Conservation (phyloP, 2,113 vertebrate species). For the Athene noctua region DNA sequence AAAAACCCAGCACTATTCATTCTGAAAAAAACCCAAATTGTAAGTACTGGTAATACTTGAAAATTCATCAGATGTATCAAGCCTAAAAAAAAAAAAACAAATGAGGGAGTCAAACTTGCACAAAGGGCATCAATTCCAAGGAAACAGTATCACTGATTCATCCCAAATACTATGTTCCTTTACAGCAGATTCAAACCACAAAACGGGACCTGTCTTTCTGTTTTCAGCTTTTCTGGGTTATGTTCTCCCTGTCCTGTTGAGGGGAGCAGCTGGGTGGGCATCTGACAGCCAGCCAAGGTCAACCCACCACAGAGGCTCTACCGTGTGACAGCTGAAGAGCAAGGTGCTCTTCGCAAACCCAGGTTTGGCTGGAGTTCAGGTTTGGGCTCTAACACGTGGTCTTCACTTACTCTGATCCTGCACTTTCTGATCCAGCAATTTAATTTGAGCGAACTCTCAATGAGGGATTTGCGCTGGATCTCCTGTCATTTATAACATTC, state of each 20-base stretch:
- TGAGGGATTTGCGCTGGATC: neutral
- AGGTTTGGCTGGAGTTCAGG: neutral
- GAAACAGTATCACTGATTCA: neutral
- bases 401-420: neutral
- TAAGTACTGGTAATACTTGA: neutral
- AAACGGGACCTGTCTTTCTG: neutral
- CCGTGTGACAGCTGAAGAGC: neutral
- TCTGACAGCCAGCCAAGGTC: neutral
- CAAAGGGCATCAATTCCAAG: neutral
- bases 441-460: neutral
- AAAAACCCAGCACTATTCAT: neutral
- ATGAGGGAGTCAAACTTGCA: neutral
- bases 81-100: neutral
- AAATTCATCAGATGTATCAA: neutral
- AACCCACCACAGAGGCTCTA: neutral
- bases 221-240: neutral
- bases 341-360: neutral
- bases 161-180: neutral
- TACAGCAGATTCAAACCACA: neutral
- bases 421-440: neutral
- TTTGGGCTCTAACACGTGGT: neutral
- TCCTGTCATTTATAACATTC: neutral
- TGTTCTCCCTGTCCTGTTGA: neutral
- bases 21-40: neutral
- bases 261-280: conserved; percentile 12